phyloP scores from a whole-genome alignment of 2,888 invertebrate species.

The Drosophila longiperda region DNA sequence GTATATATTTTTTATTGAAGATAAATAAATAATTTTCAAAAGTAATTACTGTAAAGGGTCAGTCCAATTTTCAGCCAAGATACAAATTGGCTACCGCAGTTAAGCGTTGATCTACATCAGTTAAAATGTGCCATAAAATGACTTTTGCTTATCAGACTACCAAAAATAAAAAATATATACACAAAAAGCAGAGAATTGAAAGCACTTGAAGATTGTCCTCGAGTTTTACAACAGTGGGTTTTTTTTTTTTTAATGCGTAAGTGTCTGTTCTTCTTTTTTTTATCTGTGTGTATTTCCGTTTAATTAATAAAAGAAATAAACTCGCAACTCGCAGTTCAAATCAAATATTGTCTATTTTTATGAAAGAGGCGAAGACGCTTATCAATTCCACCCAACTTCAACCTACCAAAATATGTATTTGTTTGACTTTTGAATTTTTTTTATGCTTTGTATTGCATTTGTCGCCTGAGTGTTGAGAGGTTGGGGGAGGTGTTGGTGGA shows the following conservation, averaged over 20 bases:
- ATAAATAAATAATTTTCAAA: not conserved
- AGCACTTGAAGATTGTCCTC: constrained; percentile 25
- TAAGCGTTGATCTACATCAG: constrained; percentile 29
- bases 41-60: not conserved
- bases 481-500: not conserved
- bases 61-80: not conserved
- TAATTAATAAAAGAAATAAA: constrained; percentile 74
- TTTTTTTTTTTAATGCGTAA: not conserved
- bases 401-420: constrained; percentile 27
- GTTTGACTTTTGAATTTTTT: constrained; percentile 37
- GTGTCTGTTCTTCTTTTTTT: constrained; percentile 9
- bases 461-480: constrained; percentile 14
- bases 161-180: not conserved
- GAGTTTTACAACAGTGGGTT: constrained; percentile 26
- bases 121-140: constrained; percentile 8
- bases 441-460: constrained; percentile 12
- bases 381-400: constrained; percentile 28
- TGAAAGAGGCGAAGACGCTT: constrained; percentile 38
- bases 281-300: constrained; percentile 63
- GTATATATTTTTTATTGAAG: not conserved
- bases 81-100: constrained; percentile 31
- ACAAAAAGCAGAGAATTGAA: not conserved
- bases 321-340: constrained; percentile 52
- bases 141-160: constrained; percentile 34
- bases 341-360: constrained; percentile 74